A percentile compares a stretch with the other conserved stretches of the same genome.
These are phyloP conservation scores for Herpailurus yagouaroundi DNA, from an alignment of 2,113 vertebrate genomes.

Conservation along the genomic window DNA sequence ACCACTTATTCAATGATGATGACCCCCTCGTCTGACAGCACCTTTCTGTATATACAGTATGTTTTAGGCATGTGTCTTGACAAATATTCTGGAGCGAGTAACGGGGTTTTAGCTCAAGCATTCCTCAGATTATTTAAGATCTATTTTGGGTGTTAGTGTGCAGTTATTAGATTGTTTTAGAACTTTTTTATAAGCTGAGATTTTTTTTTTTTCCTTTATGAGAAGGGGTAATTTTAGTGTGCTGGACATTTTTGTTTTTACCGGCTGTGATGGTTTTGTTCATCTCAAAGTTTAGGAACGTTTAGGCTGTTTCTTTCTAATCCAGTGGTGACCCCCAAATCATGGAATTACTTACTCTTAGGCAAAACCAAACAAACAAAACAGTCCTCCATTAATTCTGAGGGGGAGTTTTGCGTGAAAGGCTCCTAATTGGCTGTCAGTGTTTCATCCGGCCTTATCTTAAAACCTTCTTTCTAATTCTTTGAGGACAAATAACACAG, in stretches of 20 bases:
- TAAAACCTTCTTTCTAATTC: neutral
- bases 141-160: neutral
- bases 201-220: neutral
- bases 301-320: neutral
- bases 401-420: neutral
- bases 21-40: too few relatives aligned
- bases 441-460: neutral
- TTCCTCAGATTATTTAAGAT: neutral
- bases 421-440: neutral
- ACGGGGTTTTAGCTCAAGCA: neutral
- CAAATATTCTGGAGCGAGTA: neutral
- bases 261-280: neutral
- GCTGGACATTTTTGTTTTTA: neutral
- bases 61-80: neutral
- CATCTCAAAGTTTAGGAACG: neutral
- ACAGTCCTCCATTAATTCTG: neutral
- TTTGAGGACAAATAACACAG: neutral
- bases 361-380: neutral
- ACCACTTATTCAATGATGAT: neutral
- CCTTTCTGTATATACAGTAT: neutral
- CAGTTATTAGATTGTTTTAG: neutral
- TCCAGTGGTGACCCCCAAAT: neutral
- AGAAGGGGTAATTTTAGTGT: neutral
- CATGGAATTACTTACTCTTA: neutral
- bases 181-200: neutral